phyloP scores from a whole-genome alignment of 2,797 vertebrate genomes.

The Uromys caudimaculatus region DNA sequence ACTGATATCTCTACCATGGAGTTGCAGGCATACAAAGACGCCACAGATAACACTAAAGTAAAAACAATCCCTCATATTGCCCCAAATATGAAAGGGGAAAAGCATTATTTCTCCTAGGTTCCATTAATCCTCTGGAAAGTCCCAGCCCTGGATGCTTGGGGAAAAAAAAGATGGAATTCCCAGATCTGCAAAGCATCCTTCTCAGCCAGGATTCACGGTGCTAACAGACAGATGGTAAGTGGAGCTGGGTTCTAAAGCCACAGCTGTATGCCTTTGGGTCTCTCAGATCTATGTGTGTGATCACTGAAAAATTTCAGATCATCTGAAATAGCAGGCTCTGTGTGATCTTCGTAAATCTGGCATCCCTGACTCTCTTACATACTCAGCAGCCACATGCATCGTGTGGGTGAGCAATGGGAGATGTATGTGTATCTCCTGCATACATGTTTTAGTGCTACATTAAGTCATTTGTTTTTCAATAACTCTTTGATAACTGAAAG shows the following conservation, averaged over 20 bases:
- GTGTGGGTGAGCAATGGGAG: background rate
- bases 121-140: slow-evolving; percentile 80
- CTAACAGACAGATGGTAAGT: slow-evolving; percentile 88
- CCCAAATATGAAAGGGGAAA: slow-evolving; percentile 12
- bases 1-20: slow-evolving; percentile 58
- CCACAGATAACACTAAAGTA: slow-evolving; percentile 52
- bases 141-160: slow-evolving; percentile 70
- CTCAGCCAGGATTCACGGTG: slow-evolving; percentile 84
- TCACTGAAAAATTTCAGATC: slow-evolving; percentile 82
- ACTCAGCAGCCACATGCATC: slow-evolving; percentile 64
- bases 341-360: slow-evolving; percentile 73
- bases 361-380: slow-evolving; percentile 66
- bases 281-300: slow-evolving; percentile 89
- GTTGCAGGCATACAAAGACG: slow-evolving; percentile 45
- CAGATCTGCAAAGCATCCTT: slow-evolving; percentile 73
- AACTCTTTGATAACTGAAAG: slow-evolving; percentile 39
- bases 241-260: slow-evolving; percentile 80
- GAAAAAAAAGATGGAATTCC: slow-evolving; percentile 72
- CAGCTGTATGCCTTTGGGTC: slow-evolving; percentile 83
- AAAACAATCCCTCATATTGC: slow-evolving; percentile 50
- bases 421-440: background rate
- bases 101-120: slow-evolving; percentile 77
- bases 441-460: slow-evolving; percentile 3
- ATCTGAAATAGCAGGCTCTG: slow-evolving; percentile 81
- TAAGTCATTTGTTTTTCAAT: slow-evolving; percentile 43